Evolutionary conservation across 2,888 invertebrate species (phyloP).

Genomic region (Phaedon cochleariae): DNA sequence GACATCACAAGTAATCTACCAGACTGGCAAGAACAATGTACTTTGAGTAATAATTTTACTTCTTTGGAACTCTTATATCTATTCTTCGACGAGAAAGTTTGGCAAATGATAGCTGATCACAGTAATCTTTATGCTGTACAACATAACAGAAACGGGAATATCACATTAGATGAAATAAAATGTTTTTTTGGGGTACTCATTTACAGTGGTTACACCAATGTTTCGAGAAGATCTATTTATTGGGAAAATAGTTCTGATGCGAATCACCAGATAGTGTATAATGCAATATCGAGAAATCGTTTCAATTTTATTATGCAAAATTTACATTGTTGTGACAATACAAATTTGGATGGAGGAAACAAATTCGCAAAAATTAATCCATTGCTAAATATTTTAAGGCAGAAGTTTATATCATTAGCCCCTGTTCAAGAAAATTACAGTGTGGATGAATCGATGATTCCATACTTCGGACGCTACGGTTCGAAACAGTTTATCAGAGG

Average conservation of each 20-base stretch:
- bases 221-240: slow-evolving; percentile 11
- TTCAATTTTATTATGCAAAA: slow-evolving; percentile 23
- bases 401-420: slow-evolving; percentile 13
- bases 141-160: slow-evolving; percentile 8
- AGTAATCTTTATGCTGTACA: slow-evolving; percentile 8
- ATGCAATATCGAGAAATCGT: slow-evolving; percentile 17
- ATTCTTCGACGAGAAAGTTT: slow-evolving; percentile 9
- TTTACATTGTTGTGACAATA: slow-evolving; percentile 21
- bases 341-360: slow-evolving; percentile 4
- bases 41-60: not conserved
- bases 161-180: slow-evolving; percentile 9
- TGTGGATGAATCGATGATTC: slow-evolving; percentile 14
- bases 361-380: slow-evolving; percentile 18
- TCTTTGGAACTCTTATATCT: not conserved
- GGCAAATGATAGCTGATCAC: not conserved
- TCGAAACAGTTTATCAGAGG: slow-evolving; percentile 22
- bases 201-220: slow-evolving; percentile 6
- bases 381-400: slow-evolving; percentile 15
- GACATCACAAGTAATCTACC: no score
- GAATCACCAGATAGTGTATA: slow-evolving; percentile 3
- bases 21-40: no score
- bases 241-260: slow-evolving; percentile 1
- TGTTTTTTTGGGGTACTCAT: slow-evolving; percentile 15
- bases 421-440: not conserved
- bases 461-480: slow-evolving; percentile 21